Evolutionary conservation across 2,888 invertebrate genomes (phyloP).

Genomic region (Agonopterix alstromeriana): DNA sequence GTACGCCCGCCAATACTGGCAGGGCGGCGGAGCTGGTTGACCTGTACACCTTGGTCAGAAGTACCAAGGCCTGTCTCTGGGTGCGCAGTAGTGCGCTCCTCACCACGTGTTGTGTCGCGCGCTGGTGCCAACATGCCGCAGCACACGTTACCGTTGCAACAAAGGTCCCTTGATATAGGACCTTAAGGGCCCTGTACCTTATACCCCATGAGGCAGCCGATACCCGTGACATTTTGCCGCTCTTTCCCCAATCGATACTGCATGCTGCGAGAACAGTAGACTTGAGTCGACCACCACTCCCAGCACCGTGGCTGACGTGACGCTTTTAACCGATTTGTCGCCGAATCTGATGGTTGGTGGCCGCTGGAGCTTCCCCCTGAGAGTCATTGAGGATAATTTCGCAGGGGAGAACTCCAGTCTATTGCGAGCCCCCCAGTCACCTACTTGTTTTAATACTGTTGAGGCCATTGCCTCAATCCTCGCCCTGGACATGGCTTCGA

Average conservation of each 20-base stretch:
- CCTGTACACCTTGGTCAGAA: conserved; percentile 23
- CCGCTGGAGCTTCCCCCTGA: conserved; percentile 2
- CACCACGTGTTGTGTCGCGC: conserved; percentile 7
- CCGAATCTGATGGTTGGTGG: not conserved
- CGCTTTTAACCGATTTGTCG: not conserved
- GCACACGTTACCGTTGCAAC: conserved; percentile 13
- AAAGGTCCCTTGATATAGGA: conserved; percentile 13
- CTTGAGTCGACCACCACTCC: not conserved
- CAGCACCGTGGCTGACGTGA: not conserved
- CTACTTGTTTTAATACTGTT: not conserved
- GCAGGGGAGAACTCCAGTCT: conserved; percentile 4
- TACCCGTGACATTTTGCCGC: conserved; percentile 14
- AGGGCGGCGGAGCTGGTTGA: conserved; percentile 18
- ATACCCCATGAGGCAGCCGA: conserved; percentile 16
- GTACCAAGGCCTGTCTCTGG: conserved; percentile 13
- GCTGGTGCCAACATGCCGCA: conserved; percentile 11
- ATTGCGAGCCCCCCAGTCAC: conserved; percentile 1
- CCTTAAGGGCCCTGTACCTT: conserved; percentile 9
- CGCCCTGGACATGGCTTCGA: conserved; percentile 11
- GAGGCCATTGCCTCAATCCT: conserved; percentile 2
- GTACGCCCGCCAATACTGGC: conserved; percentile 21
- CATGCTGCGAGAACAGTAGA: conserved; percentile 7
- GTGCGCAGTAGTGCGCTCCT: conserved; percentile 12
- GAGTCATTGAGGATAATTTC: conserved; percentile 1
- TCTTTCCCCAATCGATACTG: conserved; percentile 6